These are phyloP conservation scores for Entomyzon cyanotis DNA, from an alignment of 2,113 vertebrate species.

Conservation along the genomic window DNA sequence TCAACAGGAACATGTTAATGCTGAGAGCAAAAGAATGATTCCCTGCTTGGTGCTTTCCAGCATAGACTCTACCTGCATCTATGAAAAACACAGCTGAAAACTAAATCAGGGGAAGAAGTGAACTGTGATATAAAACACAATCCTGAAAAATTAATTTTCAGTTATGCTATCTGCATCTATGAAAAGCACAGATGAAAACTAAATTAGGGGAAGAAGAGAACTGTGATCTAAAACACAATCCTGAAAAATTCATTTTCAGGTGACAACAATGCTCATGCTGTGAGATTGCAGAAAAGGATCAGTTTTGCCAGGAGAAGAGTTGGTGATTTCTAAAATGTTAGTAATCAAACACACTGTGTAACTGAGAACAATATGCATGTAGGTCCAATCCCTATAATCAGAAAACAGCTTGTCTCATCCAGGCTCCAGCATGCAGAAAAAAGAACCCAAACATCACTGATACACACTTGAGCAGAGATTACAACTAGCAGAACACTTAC, in stretches of 20 bases:
- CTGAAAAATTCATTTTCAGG: not conserved
- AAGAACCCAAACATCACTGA: not conserved
- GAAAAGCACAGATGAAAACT: too few species aligned
- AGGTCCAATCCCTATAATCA: conserved; percentile 3
- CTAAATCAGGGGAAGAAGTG: not conserved
- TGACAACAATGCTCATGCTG: not conserved
- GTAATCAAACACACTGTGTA: not conserved
- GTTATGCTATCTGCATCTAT: not conserved
- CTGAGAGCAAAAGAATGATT: not conserved
- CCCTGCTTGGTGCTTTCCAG: not conserved
- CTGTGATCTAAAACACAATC: too few species aligned
- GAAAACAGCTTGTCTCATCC: not conserved
- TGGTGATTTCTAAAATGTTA: not conserved
- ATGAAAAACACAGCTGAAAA: not conserved
- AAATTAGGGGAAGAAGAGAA: too few species aligned
- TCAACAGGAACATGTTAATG: not conserved
- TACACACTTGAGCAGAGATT: not conserved
- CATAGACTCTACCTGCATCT: not conserved
- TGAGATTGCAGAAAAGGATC: not conserved
- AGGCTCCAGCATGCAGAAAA: not conserved
- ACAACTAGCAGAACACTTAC: not conserved
- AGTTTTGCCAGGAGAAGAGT: not conserved
- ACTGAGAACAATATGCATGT: not conserved
- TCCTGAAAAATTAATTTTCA: not conserved
- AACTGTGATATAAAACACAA: too few species aligned